Percentiles rank a stretch among this genome's conserved stretches.
These are phyloP conservation scores for Xylota segnis DNA, from an alignment of 2,888 invertebrate species.

Conservation along the genomic window DNA sequence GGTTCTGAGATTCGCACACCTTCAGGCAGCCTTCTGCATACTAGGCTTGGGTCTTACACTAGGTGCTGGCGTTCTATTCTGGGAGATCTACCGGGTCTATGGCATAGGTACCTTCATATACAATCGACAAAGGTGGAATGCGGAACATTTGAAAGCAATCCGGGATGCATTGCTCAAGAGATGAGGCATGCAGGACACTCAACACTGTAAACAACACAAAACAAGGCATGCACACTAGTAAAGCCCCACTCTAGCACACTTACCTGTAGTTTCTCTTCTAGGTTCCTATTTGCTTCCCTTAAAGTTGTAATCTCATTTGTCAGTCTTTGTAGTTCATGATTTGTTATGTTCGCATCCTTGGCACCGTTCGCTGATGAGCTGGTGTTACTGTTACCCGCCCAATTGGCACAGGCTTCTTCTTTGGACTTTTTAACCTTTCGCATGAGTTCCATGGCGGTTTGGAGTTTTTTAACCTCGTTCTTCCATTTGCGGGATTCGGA, in stretches of 20 bases:
- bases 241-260: conserved; percentile 72
- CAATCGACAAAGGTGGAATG: conserved; percentile 49
- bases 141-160: conserved; percentile 23
- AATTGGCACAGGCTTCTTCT: conserved; percentile 70
- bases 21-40: conserved; percentile 82
- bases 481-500: conserved; percentile 86
- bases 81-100: conserved; percentile 77
- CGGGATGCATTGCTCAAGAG: conserved; percentile 23
- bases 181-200: conserved; percentile 43
- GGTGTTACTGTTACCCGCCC: conserved; percentile 37
- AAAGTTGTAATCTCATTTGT: conserved; percentile 87
- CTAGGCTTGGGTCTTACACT: conserved; percentile 79
- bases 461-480: conserved; percentile 87
- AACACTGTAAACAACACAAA: conserved; percentile 1
- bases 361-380: conserved; percentile 61
- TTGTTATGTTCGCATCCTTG: conserved; percentile 78
- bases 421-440: conserved; percentile 80
- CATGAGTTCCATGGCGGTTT: conserved; percentile 86
- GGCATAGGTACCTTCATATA: conserved; percentile 59
- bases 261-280: conserved; percentile 89
- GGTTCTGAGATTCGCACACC: conserved; percentile 81
- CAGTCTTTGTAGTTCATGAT: conserved; percentile 84
- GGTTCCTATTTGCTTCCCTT: conserved; percentile 87
- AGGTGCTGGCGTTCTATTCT: conserved; percentile 78
- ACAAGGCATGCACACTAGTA: conserved; percentile 16